Conservation (phyloP, 2,888 invertebrate species). For the Hololepta plana region DNA sequence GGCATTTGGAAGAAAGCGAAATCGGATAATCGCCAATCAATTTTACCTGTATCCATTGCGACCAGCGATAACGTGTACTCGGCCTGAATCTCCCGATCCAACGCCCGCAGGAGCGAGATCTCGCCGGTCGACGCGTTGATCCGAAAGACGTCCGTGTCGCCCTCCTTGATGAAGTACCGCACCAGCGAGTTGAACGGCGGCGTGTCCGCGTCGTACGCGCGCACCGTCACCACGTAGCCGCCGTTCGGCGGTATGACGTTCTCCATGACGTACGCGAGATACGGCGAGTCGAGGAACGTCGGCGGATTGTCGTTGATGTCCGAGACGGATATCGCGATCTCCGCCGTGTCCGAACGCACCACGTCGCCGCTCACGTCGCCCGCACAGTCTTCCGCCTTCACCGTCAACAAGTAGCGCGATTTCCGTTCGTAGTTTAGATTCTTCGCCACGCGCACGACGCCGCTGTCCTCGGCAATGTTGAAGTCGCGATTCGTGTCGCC, state of each 20-base stretch:
- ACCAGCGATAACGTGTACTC: conserved; percentile 74
- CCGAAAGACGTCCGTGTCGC: conserved; percentile 76
- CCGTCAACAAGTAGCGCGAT: conserved; percentile 62
- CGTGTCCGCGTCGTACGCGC: conserved; percentile 81
- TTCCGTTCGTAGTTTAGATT: conserved; percentile 87
- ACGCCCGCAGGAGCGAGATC: conserved; percentile 61
- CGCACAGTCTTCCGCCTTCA: conserved; percentile 79
- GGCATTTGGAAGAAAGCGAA: too few species aligned
- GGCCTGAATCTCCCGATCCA: conserved; percentile 70
- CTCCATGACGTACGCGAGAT: conserved; percentile 85
- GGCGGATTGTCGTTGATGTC: conserved; percentile 93
- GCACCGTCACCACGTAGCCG: conserved; percentile 65
- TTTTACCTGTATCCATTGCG: conserved; percentile 90
- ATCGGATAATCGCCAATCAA: too few species aligned
- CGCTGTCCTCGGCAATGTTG: conserved; percentile 80
- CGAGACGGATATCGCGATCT: conserved; percentile 65
- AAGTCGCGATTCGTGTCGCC: conserved; percentile 87
- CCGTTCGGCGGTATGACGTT: conserved; percentile 66
- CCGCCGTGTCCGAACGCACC: conserved; percentile 52
- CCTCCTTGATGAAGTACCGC: conserved; percentile 84
- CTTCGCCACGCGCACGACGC: conserved; percentile 78
- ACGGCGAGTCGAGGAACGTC: conserved; percentile 86
- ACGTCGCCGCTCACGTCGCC: conserved; percentile 38
- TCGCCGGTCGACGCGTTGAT: conserved; percentile 86
- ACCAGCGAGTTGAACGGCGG: conserved; percentile 80